Evolutionary conservation across 2,113 vertebrate species (phyloP).

Genomic region (Turnix velox): DNA sequence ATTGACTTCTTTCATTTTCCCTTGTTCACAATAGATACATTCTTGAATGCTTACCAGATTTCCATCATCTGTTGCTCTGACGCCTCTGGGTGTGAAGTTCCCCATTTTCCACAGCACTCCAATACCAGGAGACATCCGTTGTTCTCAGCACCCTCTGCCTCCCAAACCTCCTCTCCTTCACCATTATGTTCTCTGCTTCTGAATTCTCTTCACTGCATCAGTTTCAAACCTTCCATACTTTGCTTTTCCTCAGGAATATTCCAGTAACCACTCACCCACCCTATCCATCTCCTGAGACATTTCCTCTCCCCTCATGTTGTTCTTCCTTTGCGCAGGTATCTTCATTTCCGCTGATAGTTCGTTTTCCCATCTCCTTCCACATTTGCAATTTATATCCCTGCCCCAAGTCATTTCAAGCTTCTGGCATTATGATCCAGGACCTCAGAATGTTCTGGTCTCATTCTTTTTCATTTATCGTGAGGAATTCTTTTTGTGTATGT

Average conservation of each 20-base stretch:
- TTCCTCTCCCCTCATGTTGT: neutral
- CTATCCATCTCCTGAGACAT: neutral
- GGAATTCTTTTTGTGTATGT: neutral
- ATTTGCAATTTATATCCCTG: neutral
- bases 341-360: neutral
- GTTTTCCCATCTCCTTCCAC: neutral
- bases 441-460: neutral
- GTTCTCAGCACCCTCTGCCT: neutral
- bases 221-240: neutral
- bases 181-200: neutral
- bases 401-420: neutral
- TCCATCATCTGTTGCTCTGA: neutral
- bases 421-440: neutral
- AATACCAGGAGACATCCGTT: neutral
- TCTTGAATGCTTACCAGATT: neutral
- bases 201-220: neutral
- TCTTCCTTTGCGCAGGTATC: neutral
- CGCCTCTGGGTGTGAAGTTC: neutral
- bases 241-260: neutral
- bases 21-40: accelerated
- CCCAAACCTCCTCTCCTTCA: neutral
- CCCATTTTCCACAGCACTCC: neutral
- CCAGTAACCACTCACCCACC: neutral
- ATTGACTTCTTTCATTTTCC: neutral
- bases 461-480: neutral